Evolutionary conservation across 1,140 invertebrate genomes (phyloP).

Genomic region (Bombus haemorrhoidalis): DNA sequence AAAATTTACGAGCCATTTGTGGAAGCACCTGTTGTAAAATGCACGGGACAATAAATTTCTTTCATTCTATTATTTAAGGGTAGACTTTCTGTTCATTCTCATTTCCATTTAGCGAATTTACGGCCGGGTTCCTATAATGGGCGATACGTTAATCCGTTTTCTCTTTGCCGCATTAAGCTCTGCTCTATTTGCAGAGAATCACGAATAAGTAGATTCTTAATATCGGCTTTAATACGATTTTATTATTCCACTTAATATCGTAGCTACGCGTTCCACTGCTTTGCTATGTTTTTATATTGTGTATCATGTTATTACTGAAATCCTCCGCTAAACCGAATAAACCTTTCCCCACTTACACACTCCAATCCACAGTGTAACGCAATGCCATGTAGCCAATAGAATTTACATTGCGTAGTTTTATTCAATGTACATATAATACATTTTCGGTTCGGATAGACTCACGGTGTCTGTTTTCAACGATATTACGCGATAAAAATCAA

Average conservation of each 20-base stretch:
- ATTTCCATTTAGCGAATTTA: conserved; percentile 28
- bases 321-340: neutral
- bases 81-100: conserved; percentile 32
- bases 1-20: conserved; percentile 33
- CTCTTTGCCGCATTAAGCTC: conserved; percentile 14
- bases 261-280: neutral
- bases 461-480: neutral
- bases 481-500: neutral
- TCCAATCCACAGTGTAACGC: neutral
- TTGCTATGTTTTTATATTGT: neutral
- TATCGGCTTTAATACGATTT: conserved; percentile 34
- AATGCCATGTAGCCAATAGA: neutral
- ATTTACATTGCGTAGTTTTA: neutral
- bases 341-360: neutral
- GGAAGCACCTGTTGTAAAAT: conserved; percentile 44
- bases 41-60: conserved; percentile 24
- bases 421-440: too few relatives aligned
- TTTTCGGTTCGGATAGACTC: neutral
- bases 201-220: conserved; percentile 26
- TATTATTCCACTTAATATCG: conserved; percentile 39
- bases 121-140: neutral
- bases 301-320: neutral
- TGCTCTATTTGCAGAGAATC: conserved; percentile 35
- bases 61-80: conserved; percentile 37
- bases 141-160: conserved; percentile 34